These are phyloP conservation scores for Thamnophis elegans DNA, from an alignment of 2,797 vertebrate genomes.

Conservation along the genomic window DNA sequence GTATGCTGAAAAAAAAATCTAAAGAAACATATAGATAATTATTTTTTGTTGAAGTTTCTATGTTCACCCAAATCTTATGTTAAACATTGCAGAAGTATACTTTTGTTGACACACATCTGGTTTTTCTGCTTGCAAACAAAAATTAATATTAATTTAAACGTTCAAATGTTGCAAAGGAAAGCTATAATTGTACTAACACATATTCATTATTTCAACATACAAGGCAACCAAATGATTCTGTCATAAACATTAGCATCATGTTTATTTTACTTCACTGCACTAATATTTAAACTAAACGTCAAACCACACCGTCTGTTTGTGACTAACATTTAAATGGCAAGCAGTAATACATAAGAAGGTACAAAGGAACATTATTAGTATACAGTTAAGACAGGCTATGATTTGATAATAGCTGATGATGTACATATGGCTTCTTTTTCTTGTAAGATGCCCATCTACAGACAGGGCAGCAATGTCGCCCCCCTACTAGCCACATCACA, in stretches of 20 bases:
- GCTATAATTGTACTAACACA: slow-evolving; percentile 58
- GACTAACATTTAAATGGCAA: slow-evolving; percentile 84
- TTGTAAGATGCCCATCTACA: slow-evolving; percentile 96
- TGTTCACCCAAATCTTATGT: slow-evolving; percentile 56
- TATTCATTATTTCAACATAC: slow-evolving; percentile 72
- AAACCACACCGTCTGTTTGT: slow-evolving; percentile 76
- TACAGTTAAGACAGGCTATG: slow-evolving; percentile 66
- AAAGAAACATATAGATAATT: slow-evolving; percentile 72
- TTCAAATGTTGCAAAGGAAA: slow-evolving; percentile 62
- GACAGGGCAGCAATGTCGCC: slow-evolving; percentile 93
- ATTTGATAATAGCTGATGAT: slow-evolving; percentile 59
- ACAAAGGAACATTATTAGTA: slow-evolving; percentile 59
- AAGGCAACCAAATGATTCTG: slow-evolving; percentile 76
- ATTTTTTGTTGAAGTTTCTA: slow-evolving; percentile 58
- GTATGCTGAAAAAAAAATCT: slow-evolving; percentile 73
- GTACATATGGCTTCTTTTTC: slow-evolving; percentile 80
- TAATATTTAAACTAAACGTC: slow-evolving; percentile 79
- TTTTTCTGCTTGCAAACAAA: slow-evolving; percentile 72
- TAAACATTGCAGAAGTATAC: slow-evolving; percentile 63
- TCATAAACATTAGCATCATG: slow-evolving; percentile 71
- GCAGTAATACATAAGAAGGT: slow-evolving; percentile 75
- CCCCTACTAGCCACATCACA: slow-evolving; percentile 87
- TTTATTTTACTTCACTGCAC: slow-evolving; percentile 75
- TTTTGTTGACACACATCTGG: slow-evolving; percentile 57
- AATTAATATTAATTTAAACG: slow-evolving; percentile 53